Conservation (phyloP, 2,888 invertebrate genomes). For the Drosophila macrospina region DNA sequence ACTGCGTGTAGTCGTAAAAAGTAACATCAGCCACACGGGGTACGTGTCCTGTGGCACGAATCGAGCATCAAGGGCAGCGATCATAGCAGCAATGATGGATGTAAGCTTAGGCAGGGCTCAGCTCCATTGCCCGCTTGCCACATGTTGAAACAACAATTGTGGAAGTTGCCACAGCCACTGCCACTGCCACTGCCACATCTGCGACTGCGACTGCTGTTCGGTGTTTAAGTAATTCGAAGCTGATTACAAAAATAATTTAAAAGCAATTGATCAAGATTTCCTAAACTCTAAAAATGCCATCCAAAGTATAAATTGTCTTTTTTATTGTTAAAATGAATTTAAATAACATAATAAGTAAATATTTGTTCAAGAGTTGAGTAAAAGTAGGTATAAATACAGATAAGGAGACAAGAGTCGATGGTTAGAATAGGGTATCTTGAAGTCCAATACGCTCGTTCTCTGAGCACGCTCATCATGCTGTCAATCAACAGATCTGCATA, state of each 20-base stretch:
- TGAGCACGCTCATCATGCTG: not conserved
- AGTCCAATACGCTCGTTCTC: not conserved
- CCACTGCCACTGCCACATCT: slow-evolving; percentile 1
- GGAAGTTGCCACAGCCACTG: slow-evolving; percentile 14
- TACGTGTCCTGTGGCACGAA: slow-evolving; percentile 31
- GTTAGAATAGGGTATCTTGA: not conserved
- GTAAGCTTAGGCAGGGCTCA: slow-evolving; percentile 27
- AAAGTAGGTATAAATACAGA: too few relatives aligned
- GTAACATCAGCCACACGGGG: slow-evolving; percentile 12
- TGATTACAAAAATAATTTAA: slow-evolving; percentile 13
- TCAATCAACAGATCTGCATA: not conserved
- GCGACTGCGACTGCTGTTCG: slow-evolving; percentile 6
- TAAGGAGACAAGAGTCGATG: too few relatives aligned
- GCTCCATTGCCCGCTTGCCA: slow-evolving; percentile 36
- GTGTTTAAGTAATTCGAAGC: slow-evolving; percentile 7
- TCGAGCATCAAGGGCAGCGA: slow-evolving; percentile 27
- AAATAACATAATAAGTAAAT: too few relatives aligned
- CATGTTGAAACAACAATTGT: slow-evolving; percentile 45
- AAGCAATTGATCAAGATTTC: slow-evolving; percentile 17
- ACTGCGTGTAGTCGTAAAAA: slow-evolving; percentile 23
- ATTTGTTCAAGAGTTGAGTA: too few relatives aligned
- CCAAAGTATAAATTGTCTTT: not conserved
- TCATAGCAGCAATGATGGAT: slow-evolving; percentile 42
- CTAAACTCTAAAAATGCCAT: not conserved
- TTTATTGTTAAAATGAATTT: not conserved